These are phyloP conservation scores for Ophion slaviceki DNA, from an alignment of 2,888 invertebrate species.

Conservation along the genomic window DNA sequence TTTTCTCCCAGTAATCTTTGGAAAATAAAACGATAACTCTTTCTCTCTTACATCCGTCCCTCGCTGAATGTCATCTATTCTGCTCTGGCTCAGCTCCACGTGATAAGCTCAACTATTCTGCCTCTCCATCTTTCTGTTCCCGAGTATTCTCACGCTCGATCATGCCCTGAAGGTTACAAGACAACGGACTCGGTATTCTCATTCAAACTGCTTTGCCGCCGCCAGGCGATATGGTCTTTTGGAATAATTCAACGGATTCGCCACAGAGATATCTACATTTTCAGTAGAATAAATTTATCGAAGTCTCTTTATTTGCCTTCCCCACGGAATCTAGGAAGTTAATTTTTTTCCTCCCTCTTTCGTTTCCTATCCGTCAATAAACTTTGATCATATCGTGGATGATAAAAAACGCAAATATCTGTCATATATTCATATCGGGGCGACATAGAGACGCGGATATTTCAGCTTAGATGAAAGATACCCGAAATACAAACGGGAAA, in stretches of 20 bases:
- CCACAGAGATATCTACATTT: slow-evolving; percentile 47
- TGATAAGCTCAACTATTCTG: slow-evolving; percentile 56
- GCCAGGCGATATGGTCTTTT: slow-evolving; percentile 39
- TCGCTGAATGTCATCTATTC: slow-evolving; percentile 29
- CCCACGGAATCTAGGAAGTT: slow-evolving; percentile 26
- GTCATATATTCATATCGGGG: neutral
- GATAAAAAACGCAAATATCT: slow-evolving; percentile 6
- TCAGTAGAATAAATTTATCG: slow-evolving; percentile 50
- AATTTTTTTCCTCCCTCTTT: neutral
- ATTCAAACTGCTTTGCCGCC: slow-evolving; percentile 42
- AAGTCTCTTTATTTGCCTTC: slow-evolving; percentile 1
- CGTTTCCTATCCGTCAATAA: slow-evolving; percentile 14
- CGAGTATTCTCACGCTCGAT: slow-evolving; percentile 65
- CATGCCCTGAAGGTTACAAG: slow-evolving; percentile 68
- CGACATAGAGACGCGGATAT: slow-evolving; percentile 1
- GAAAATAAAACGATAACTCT: slow-evolving; percentile 58
- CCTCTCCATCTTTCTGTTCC: slow-evolving; percentile 38
- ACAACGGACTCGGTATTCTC: slow-evolving; percentile 19
- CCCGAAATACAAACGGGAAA: slow-evolving; percentile 44
- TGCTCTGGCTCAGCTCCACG: slow-evolving; percentile 18
- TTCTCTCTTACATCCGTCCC: slow-evolving; percentile 34
- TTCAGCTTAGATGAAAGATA: slow-evolving; percentile 31
- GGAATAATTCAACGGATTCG: slow-evolving; percentile 59
- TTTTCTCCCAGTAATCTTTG: slow-evolving; percentile 16
- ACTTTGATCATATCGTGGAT: slow-evolving; percentile 28